These are phyloP conservation scores for Acronicta aceris DNA, from an alignment of 2,888 invertebrate species.

Conservation along the genomic window DNA sequence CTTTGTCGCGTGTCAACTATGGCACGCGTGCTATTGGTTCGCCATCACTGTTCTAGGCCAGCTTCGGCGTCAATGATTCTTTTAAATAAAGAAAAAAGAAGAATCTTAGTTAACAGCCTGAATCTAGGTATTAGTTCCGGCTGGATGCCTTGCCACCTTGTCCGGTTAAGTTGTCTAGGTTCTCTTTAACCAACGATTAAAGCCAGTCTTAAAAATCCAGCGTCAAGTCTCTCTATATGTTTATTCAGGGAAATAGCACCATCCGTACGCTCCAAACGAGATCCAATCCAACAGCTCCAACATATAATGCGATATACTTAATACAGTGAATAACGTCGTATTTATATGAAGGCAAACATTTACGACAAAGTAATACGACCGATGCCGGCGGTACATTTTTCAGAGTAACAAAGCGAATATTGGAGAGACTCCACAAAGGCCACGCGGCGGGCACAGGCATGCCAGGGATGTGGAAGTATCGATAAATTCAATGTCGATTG, in stretches of 20 bases:
- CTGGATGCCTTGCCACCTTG: no score
- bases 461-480: conserved; percentile 29
- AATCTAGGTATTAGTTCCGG: no score
- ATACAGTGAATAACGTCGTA: conserved; percentile 63
- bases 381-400: conserved; percentile 77
- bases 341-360: conserved; percentile 82
- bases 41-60: no score
- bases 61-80: no score
- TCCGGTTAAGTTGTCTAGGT: no score
- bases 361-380: conserved; percentile 69
- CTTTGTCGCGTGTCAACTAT: no score
- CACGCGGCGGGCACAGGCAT: conserved; percentile 65
- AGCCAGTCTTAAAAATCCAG: no score
- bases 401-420: conserved; percentile 89
- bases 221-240: no score
- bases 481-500: conserved; percentile 29
- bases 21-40: no score
- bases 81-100: no score
- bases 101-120: no score
- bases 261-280: conserved; percentile 28
- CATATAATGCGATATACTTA: conserved; percentile 55
- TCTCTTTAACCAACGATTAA: no score
- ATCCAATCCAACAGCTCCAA: conserved; percentile 41
- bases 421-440: conserved; percentile 87
- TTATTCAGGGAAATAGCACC: conserved; percentile 10